These are phyloP conservation scores for Epizoanthus illoricatus DNA, from an alignment of 92 coral and sea anemone species.

Conservation along the genomic window DNA sequence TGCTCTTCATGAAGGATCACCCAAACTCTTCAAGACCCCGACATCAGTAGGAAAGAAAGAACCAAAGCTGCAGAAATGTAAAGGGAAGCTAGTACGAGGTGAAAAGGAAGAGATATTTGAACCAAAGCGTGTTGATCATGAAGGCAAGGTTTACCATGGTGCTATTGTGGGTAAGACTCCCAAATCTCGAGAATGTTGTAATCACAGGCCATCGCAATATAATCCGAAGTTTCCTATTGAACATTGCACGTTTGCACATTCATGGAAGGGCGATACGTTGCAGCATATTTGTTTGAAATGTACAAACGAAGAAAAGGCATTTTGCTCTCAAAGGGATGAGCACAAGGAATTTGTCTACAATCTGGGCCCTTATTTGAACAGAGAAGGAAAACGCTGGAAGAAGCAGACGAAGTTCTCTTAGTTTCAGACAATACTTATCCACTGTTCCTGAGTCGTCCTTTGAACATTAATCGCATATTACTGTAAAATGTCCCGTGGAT, in stretches of 20 bases:
- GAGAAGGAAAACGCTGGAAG: conserved; percentile 22
- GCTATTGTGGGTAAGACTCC: conserved; percentile 4
- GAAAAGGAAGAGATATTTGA: background rate
- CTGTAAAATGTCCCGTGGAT: no score
- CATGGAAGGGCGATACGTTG: conserved; percentile 28
- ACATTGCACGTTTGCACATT: conserved; percentile 36
- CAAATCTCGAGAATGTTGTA: conserved; percentile 17
- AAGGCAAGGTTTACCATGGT: conserved; percentile 13
- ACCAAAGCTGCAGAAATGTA: background rate
- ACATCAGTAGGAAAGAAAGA: background rate
- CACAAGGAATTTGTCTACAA: conserved; percentile 13
- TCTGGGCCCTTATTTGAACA: conserved; percentile 33
- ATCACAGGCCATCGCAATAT: background rate
- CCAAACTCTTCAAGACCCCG: background rate
- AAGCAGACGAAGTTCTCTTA: background rate
- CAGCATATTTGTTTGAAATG: conserved; percentile 25
- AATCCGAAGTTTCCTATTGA: background rate
- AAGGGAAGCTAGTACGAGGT: background rate
- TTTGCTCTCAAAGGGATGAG: conserved; percentile 10
- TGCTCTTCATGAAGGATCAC: background rate
- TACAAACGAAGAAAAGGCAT: background rate
- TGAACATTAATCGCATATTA: no score
- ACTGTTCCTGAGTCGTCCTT: no score
- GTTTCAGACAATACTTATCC: no score
- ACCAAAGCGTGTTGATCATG: background rate